These are phyloP conservation scores for Cheilosia scutellata DNA, from an alignment of 2,888 invertebrate species.

Conservation along the genomic window DNA sequence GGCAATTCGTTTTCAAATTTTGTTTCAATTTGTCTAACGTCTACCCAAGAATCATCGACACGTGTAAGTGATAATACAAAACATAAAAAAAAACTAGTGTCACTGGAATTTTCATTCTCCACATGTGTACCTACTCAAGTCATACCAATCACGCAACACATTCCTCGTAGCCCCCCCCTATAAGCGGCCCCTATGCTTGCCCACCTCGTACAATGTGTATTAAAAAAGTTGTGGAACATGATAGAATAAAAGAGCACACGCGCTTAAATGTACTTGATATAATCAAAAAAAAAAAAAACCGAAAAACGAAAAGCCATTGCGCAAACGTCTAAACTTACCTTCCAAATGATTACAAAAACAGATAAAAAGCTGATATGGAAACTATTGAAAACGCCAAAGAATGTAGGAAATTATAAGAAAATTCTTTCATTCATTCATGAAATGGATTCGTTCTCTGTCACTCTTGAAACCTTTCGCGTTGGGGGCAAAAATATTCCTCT, in stretches of 20 bases:
- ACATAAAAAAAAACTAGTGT: background rate
- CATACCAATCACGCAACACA: constrained; percentile 5
- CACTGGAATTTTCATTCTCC: constrained; percentile 35
- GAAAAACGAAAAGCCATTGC: constrained; percentile 11
- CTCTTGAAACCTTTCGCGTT: background rate
- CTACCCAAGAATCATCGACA: constrained; percentile 47
- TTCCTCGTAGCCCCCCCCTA: background rate
- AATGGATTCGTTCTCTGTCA: constrained; percentile 25
- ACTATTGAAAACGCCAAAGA: constrained; percentile 55
- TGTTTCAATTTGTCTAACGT: constrained; percentile 27
- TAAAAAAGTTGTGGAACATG: constrained; percentile 10
- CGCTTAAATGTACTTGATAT: constrained; percentile 51
- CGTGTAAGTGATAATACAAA: constrained; percentile 54
- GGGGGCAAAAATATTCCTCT: background rate
- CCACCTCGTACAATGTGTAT: background rate
- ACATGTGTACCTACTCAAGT: constrained; percentile 1
- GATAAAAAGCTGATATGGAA: constrained; percentile 29
- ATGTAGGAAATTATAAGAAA: constrained; percentile 57
- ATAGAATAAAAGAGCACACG: constrained; percentile 32
- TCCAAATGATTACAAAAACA: constrained; percentile 8
- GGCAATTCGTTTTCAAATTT: background rate
- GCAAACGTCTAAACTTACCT: constrained; percentile 44
- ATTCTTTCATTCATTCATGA: constrained; percentile 68
- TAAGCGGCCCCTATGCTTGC: background rate
- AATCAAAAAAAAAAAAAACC: background rate